Evolutionary conservation across 2,113 vertebrate genomes (phyloP).

Genomic region (Mustelus asterias): DNA sequence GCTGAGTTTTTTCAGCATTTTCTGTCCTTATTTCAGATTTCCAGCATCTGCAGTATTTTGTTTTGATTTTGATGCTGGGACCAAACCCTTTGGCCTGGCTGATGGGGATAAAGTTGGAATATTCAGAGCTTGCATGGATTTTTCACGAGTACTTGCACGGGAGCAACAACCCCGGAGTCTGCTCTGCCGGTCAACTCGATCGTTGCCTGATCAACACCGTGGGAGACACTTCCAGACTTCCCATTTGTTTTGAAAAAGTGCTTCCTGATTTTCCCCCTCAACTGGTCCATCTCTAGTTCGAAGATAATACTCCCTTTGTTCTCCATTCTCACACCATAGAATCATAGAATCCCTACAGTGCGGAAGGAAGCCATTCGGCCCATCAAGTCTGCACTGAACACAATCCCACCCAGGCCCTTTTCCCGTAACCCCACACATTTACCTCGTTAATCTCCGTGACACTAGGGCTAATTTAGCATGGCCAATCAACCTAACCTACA

Average conservation of each 20-base stretch:
- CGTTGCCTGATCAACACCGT: not conserved
- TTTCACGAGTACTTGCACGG: not conserved
- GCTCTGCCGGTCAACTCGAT: not conserved
- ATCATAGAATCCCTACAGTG: no score
- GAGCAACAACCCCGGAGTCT: not conserved
- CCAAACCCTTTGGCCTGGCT: not conserved
- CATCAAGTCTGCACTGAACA: no score
- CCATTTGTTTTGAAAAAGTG: not conserved
- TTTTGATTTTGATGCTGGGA: not conserved
- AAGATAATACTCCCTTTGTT: not conserved
- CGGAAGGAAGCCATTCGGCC: no score
- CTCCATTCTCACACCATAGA: not conserved
- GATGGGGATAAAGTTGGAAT: not conserved
- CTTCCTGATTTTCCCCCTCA: not conserved
- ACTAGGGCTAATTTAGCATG: no score
- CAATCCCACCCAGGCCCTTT: no score
- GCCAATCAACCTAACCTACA: no score
- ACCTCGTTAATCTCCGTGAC: no score
- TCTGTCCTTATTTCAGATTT: no score
- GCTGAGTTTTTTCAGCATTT: no score
- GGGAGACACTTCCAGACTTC: not conserved
- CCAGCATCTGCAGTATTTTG: no score
- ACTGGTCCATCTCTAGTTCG: not conserved
- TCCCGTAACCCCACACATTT: no score
- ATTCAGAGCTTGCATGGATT: not conserved